A percentile compares a stretch with the other conserved stretches of the same genome.
phyloP scores from a whole-genome alignment of 92 coral and sea anemone species.

The Palythoa grandiflora region DNA sequence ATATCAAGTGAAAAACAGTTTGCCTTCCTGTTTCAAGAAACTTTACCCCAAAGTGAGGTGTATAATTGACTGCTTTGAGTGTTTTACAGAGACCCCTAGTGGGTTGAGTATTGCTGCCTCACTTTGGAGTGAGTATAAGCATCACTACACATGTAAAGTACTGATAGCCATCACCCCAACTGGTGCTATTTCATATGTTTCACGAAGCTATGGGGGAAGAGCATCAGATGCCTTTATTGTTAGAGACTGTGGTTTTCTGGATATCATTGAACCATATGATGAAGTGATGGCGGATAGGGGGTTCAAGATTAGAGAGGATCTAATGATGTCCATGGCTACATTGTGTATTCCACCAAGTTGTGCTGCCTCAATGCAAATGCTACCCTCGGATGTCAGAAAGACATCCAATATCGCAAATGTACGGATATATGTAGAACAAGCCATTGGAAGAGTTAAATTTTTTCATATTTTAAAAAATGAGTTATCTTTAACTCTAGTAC shows the following conservation, averaged over 20 bases:
- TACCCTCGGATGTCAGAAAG: background rate
- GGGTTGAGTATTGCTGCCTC: slow-evolving; percentile 34
- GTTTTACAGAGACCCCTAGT: slow-evolving; percentile 30
- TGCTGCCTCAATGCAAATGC: background rate
- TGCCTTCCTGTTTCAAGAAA: slow-evolving; percentile 9
- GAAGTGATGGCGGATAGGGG: background rate
- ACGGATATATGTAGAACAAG: background rate
- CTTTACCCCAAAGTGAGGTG: slow-evolving; percentile 29
- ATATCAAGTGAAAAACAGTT: background rate
- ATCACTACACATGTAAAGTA: slow-evolving; percentile 55
- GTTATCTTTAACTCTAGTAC: background rate
- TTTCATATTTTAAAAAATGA: background rate
- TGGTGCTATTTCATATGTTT: background rate
- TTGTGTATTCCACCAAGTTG: background rate
- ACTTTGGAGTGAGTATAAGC: slow-evolving; percentile 39
- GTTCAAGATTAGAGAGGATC: background rate
- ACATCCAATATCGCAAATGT: background rate
- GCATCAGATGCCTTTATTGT: background rate
- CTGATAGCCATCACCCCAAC: slow-evolving; percentile 38
- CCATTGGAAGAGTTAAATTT: background rate
- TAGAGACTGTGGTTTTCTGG: background rate
- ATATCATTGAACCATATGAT: background rate
- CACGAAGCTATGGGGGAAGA: background rate
- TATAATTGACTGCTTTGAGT: slow-evolving; percentile 52
- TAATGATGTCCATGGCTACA: background rate